Percentiles rank a stretch among this genome's conserved stretches.
Evolutionary conservation across 2,797 vertebrate genomes (phyloP).

Genomic region (Alca torda): DNA sequence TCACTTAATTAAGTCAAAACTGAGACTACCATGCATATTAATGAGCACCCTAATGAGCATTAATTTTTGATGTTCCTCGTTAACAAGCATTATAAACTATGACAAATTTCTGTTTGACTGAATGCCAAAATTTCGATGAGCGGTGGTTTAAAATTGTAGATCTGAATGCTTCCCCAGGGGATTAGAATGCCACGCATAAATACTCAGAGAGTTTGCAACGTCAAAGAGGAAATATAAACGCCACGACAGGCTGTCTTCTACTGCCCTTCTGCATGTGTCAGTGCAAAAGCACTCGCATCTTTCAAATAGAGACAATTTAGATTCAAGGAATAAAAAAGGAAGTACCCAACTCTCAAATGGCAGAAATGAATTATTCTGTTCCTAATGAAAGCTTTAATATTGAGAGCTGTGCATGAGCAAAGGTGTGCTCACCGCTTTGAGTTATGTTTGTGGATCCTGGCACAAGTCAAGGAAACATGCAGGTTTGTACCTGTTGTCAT

Average conservation of each 20-base stretch:
- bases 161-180: constrained; percentile 37
- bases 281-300: constrained; percentile 19
- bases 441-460: not conserved
- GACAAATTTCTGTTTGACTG: constrained; percentile 80
- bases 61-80: constrained; percentile 82
- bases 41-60: constrained; percentile 78
- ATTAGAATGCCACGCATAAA: constrained; percentile 49
- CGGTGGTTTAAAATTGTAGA: constrained; percentile 65
- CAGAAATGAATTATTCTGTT: constrained; percentile 53
- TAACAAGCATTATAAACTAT: constrained; percentile 80
- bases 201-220: constrained; percentile 19
- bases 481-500: not conserved
- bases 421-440: not conserved
- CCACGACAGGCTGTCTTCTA: not conserved
- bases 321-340: constrained; percentile 62
- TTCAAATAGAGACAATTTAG: constrained; percentile 58
- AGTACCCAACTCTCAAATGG: constrained; percentile 23
- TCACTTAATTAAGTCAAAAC: constrained; percentile 78
- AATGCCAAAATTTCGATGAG: constrained; percentile 72
- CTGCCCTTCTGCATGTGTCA: constrained; percentile 17
- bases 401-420: not conserved
- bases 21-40: constrained; percentile 75
- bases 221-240: constrained; percentile 67
- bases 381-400: constrained; percentile 9
- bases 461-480: not conserved